Conservation (phyloP, 2,888 invertebrate genomes). For the Silvanus unidentatus region DNA sequence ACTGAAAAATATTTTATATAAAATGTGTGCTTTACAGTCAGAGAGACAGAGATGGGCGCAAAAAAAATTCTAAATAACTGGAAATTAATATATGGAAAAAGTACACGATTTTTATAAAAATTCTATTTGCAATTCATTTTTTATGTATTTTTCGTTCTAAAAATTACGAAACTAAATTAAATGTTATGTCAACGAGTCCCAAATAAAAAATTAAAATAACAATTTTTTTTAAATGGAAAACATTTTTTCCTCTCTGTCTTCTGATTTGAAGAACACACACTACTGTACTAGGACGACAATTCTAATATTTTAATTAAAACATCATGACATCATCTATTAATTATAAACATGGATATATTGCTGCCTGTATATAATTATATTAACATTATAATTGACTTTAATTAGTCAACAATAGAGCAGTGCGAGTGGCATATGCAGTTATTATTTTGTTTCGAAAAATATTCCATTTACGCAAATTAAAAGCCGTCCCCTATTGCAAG, state of each 20-base stretch:
- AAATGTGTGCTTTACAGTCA: conserved; percentile 12
- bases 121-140: no score
- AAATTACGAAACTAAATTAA: background rate
- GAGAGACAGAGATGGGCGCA: background rate
- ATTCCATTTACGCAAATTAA: background rate
- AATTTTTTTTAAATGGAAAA: conserved; percentile 8
- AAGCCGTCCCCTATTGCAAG: no score
- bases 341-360: conserved; percentile 16
- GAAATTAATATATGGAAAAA: no score
- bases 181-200: no score
- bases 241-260: no score
- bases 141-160: conserved; percentile 6
- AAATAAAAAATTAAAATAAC: no score
- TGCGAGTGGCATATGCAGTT: background rate
- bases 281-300: background rate
- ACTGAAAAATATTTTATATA: conserved; percentile 8
- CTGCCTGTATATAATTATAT: conserved; percentile 24
- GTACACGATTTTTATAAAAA: no score
- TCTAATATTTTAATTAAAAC: conserved; percentile 16
- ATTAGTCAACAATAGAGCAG: conserved; percentile 17
- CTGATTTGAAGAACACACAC: no score
- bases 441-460: no score
- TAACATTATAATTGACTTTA: conserved; percentile 25
- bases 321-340: conserved; percentile 27
- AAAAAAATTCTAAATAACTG: no score